Base-by-base conservation (phyloP, 2,888 invertebrate genomes). In the Ctena decussata region DNA sequence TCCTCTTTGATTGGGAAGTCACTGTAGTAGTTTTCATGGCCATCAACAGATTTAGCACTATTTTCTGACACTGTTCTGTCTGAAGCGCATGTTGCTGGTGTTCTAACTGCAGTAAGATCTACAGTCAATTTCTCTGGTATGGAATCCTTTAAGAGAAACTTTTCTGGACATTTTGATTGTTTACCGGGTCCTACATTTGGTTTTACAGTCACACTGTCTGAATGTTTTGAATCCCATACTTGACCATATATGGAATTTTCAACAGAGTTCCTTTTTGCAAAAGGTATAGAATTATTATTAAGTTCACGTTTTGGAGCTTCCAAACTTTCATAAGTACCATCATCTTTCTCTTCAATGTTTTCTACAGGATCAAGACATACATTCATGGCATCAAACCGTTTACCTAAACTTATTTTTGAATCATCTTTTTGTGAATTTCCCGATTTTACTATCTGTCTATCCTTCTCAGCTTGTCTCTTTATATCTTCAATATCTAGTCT, bases 221-320 rank as follows among this genome's bases (percentile, higher is more conserved):
- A 12, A 30, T 6, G 1, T 24, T 27, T 27, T 30, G 57, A 11
- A 21, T 21, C 30, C 65, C 65, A 65, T 6, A 65, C 65, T 35
- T 65, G 35, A n/a, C 65, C 65, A 65, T 65, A 65, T 11, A 65
- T 65, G 35, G 65, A 32, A 65, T 65, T 65, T 32, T 65, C 65
- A 8, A 65, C 65, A 12, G 65, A 32, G 18, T 65, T 65, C 15
- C 6, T 6, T 35, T 65, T 21, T 24, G 11, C 6, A 2, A 65
- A 65, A 18, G 6, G 6, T 11, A 35, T 65, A 35, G 18, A 2
- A 65, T 65, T 65, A 60, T 60, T 60, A 35, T 65, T 65, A 21
- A n/a, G 15, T 35, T 65, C 35, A 1, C 18, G 32, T 65, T 32
- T 65, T 32, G 65, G 18, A 12, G 30, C 2, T 65, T 24, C 18